Percentiles rank a stretch among this genome's conserved stretches.
These are phyloP conservation scores for Ornithoptera alexandrae DNA, from an alignment of 2,888 invertebrate genomes.

Conservation along the genomic window DNA sequence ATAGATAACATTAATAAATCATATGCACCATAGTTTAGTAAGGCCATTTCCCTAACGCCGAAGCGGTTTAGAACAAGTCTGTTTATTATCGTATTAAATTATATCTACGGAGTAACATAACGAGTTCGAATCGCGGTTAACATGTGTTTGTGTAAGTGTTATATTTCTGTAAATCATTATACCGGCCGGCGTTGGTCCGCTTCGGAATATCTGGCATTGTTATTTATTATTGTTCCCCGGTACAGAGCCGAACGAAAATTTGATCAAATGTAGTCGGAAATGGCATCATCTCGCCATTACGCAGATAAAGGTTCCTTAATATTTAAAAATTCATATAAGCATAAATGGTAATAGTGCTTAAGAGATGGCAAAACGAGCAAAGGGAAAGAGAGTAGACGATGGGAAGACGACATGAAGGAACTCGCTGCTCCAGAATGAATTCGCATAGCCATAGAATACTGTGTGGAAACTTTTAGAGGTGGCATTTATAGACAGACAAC, in stretches of 20 bases:
- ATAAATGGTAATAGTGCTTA: too few relatives aligned
- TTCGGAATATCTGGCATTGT: conserved; percentile 23
- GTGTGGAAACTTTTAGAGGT: too few relatives aligned
- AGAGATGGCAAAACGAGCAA: too few relatives aligned
- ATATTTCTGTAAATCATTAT: conserved; percentile 22
- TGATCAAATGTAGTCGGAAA: background rate
- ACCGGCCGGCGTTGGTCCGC: conserved; percentile 8
- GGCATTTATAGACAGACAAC: too few relatives aligned
- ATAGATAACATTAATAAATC: conserved; percentile 20
- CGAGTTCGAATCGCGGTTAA: conserved; percentile 15
- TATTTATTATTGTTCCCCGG: conserved; percentile 24
- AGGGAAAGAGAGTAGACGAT: too few relatives aligned
- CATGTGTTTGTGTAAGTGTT: conserved; percentile 24
- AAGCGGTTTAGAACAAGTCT: conserved; percentile 19
- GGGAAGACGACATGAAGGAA: too few relatives aligned
- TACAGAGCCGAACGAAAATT: background rate
- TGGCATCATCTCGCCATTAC: background rate
- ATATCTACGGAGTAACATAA: conserved; percentile 23
- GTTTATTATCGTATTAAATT: conserved; percentile 28
- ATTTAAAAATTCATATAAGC: background rate
- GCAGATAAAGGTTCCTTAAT: background rate
- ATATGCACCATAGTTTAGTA: conserved; percentile 7
- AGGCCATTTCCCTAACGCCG: conserved; percentile 9
- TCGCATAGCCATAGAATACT: too few relatives aligned
- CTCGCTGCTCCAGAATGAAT: too few relatives aligned